These are phyloP conservation scores for Euspilapteryx auroguttella DNA, from an alignment of 2,888 invertebrate species.

Conservation along the genomic window DNA sequence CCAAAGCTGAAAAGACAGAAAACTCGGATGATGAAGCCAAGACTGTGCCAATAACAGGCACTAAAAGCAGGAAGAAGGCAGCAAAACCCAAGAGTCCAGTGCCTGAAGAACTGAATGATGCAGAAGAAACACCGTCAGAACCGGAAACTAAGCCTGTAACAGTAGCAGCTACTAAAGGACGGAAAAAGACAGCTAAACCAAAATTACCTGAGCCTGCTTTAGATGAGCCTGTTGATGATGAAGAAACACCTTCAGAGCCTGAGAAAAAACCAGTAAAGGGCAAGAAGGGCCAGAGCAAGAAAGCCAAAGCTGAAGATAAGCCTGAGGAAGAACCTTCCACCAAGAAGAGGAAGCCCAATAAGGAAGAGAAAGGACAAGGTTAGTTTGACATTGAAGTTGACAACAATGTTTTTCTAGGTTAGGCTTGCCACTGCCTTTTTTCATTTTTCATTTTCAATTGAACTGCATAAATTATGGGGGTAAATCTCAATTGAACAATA, in stretches of 20 bases:
- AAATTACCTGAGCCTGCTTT: too few species aligned
- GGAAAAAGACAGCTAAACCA: slow-evolving; percentile 5
- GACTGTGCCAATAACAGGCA: too few species aligned
- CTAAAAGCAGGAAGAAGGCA: too few species aligned
- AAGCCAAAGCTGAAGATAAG: slow-evolving; percentile 20
- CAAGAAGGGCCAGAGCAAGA: slow-evolving; percentile 28
- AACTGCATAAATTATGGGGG: slow-evolving; percentile 30
- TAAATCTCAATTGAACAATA: slow-evolving; percentile 25
- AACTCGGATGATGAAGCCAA: too few species aligned
- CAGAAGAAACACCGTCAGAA: too few species aligned
- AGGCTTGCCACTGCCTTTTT: too few species aligned
- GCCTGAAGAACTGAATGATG: too few species aligned
- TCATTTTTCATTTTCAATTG: too few species aligned
- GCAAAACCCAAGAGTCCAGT: too few species aligned
- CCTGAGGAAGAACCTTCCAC: slow-evolving; percentile 19
- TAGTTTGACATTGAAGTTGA: slow-evolving; percentile 7
- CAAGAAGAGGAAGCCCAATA: slow-evolving; percentile 27
- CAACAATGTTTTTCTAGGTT: too few species aligned
- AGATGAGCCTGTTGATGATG: slow-evolving; percentile 14
- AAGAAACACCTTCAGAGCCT: slow-evolving; percentile 13
- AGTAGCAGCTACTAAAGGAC: slow-evolving; percentile 11
- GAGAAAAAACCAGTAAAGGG: slow-evolving; percentile 29
- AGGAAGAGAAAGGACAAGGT: slow-evolving; percentile 32
- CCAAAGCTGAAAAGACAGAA: slow-evolving; percentile 20
- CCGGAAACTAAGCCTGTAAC: slow-evolving; percentile 22